Conservation (phyloP, 2,113 vertebrate genomes). For the Anarhynchus alexandrinus region DNA sequence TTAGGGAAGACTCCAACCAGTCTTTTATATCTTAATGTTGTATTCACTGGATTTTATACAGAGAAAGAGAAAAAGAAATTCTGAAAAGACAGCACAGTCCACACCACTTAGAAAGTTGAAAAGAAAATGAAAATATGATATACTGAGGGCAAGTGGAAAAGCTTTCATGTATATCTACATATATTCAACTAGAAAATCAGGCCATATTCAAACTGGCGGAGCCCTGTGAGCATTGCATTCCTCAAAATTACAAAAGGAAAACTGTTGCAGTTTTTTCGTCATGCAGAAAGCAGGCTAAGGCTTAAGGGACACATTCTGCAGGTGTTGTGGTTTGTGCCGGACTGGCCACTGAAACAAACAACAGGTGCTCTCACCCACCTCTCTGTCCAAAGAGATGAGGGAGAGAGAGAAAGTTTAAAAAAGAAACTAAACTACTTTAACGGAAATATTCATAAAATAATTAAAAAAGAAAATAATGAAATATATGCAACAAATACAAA, state of each 20-base stretch:
- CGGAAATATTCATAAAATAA: too few relatives aligned
- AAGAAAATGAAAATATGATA: not conserved
- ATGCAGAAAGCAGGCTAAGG: not conserved
- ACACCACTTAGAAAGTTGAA: not conserved
- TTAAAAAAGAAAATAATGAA: too few relatives aligned
- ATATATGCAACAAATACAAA: too few relatives aligned
- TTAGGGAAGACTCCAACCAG: not conserved
- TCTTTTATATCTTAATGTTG: not conserved
- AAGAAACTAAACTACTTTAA: too few relatives aligned
- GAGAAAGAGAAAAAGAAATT: not conserved
- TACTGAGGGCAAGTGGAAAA: not conserved
- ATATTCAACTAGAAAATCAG: not conserved
- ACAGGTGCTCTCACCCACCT: too few relatives aligned
- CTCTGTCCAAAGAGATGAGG: too few relatives aligned
- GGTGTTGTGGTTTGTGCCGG: too few relatives aligned
- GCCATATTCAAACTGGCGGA: not conserved
- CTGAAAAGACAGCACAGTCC: not conserved
- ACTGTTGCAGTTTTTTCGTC: not conserved
- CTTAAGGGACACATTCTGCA: not conserved
- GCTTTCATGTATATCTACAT: not conserved
- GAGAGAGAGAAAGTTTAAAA: too few relatives aligned
- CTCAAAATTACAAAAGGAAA: not conserved
- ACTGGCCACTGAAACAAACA: too few relatives aligned
- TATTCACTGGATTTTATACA: not conserved
- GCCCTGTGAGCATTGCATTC: not conserved